phyloP scores from a whole-genome alignment of 2,113 vertebrate species.

The Physeter macrocephalus region DNA sequence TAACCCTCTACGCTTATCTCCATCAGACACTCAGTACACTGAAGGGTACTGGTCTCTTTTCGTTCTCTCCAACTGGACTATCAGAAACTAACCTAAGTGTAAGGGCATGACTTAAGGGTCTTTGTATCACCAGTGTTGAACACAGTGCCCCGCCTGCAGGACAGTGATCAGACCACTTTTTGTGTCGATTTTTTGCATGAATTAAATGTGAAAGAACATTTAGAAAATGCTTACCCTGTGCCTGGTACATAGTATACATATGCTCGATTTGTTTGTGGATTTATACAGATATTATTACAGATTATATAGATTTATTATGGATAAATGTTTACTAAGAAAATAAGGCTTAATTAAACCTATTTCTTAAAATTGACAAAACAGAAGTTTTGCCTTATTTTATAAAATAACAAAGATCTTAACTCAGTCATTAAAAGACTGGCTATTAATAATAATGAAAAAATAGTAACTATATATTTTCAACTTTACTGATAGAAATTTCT shows the following conservation, averaged over 20 bases:
- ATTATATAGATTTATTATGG: not conserved
- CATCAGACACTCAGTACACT: not conserved
- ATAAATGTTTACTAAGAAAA: not conserved
- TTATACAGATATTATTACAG: not conserved
- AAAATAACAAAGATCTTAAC: not conserved
- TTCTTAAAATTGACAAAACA: not conserved
- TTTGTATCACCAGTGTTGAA: not conserved
- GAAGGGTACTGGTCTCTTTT: not conserved
- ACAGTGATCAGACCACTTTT: not conserved
- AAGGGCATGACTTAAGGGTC: not conserved
- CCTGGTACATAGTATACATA: not conserved
- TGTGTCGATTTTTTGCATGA: not conserved
- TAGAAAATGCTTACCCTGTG: not conserved
- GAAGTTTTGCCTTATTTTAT: not conserved
- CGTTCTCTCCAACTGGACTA: not conserved
- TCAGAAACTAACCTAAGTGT: not conserved
- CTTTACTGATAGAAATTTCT: not conserved
- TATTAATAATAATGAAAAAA: conserved; percentile 18
- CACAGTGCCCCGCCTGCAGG: not conserved
- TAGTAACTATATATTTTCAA: not conserved
- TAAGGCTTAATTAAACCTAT: not conserved
- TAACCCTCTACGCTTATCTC: not conserved
- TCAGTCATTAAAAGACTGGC: not conserved
- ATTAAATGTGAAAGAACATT: conserved; percentile 4
- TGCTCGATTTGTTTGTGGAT: not conserved